phyloP scores from a whole-genome alignment of 2,797 vertebrate genomes.

The Enteromius radiatus region DNA sequence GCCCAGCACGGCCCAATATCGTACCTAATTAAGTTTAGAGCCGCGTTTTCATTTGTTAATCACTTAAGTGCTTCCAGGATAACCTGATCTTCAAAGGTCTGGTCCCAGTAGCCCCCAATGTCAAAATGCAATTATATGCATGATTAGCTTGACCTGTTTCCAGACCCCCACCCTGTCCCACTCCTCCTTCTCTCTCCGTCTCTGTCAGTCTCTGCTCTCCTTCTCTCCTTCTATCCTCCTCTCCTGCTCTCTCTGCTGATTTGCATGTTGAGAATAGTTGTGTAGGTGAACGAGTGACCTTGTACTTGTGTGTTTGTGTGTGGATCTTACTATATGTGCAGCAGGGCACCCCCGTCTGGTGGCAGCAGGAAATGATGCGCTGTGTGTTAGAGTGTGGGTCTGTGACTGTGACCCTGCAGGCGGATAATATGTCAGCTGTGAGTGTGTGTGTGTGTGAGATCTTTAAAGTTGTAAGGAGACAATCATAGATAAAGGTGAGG shows the following conservation, averaged over 20 bases:
- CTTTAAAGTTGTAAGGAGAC: constrained; percentile 14
- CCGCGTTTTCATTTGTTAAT: constrained; percentile 87
- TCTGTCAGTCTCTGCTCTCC: constrained; percentile 27
- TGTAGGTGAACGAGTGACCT: constrained; percentile 44
- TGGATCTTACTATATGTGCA: constrained; percentile 65
- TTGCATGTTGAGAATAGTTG: constrained; percentile 80
- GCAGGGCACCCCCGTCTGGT: constrained; percentile 83
- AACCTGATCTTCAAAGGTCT: constrained; percentile 88
- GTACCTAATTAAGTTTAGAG: constrained; percentile 84
- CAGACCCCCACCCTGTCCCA: constrained; percentile 74
- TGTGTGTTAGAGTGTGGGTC: constrained; percentile 15
- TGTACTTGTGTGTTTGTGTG: constrained; percentile 22
- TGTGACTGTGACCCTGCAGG: constrained; percentile 53
- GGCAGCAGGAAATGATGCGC: constrained; percentile 64
- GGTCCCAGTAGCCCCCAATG: constrained; percentile 85
- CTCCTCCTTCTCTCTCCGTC: constrained; percentile 39
- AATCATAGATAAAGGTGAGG: constrained; percentile 40
- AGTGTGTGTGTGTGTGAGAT: not conserved
- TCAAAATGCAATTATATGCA: constrained; percentile 95
- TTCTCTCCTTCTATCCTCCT: not conserved
- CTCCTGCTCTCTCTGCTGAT: constrained; percentile 70
- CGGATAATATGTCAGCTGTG: constrained; percentile 17
- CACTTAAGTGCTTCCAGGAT: constrained; percentile 87
- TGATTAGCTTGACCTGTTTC: constrained; percentile 91
- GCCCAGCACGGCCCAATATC: constrained; percentile 74